A percentile compares a stretch with the other conserved stretches of the same genome.
phyloP scores from a whole-genome alignment of 2,797 vertebrate species.

The Aythya fuligula region DNA sequence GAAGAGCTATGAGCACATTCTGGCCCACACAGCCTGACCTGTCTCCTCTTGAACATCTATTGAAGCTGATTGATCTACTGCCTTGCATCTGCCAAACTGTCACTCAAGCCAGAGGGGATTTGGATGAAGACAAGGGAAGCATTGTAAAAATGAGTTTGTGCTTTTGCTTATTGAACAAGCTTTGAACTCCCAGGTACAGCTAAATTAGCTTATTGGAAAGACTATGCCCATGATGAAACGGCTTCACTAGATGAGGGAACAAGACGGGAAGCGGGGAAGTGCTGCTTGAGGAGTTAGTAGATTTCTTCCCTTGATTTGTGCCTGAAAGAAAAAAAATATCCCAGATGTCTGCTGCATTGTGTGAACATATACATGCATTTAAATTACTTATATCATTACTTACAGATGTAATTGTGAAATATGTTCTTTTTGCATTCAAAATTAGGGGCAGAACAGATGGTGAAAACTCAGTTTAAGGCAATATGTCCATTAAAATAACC shows the following conservation, averaged over 20 bases:
- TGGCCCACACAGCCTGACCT: slow-evolving; percentile 63
- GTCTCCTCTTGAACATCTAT: slow-evolving; percentile 66
- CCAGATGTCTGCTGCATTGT: slow-evolving; percentile 80
- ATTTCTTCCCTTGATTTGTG: slow-evolving; percentile 76
- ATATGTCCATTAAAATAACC: slow-evolving; percentile 82
- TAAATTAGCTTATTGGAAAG: slow-evolving; percentile 57
- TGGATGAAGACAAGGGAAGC: slow-evolving; percentile 70
- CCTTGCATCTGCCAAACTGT: slow-evolving; percentile 77
- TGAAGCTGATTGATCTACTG: slow-evolving; percentile 77
- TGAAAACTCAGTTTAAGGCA: slow-evolving; percentile 80
- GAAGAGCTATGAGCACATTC: slow-evolving; percentile 10
- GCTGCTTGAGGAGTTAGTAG: slow-evolving; percentile 40
- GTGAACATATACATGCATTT: slow-evolving; percentile 83
- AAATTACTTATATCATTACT: slow-evolving; percentile 85
- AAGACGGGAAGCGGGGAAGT: not conserved
- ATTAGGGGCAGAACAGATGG: slow-evolving; percentile 83
- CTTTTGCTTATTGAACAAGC: slow-evolving; percentile 65
- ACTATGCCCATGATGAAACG: slow-evolving; percentile 31
- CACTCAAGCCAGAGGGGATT: slow-evolving; percentile 77
- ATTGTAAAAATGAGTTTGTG: slow-evolving; percentile 68
- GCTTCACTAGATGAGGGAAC: slow-evolving; percentile 23
- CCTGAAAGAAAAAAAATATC: slow-evolving; percentile 54
- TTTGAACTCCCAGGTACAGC: slow-evolving; percentile 71
- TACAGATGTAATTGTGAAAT: slow-evolving; percentile 87
- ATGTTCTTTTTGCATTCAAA: slow-evolving; percentile 81